phyloP scores from a whole-genome alignment of 2,888 invertebrate species.

The Cabera pusaria region DNA sequence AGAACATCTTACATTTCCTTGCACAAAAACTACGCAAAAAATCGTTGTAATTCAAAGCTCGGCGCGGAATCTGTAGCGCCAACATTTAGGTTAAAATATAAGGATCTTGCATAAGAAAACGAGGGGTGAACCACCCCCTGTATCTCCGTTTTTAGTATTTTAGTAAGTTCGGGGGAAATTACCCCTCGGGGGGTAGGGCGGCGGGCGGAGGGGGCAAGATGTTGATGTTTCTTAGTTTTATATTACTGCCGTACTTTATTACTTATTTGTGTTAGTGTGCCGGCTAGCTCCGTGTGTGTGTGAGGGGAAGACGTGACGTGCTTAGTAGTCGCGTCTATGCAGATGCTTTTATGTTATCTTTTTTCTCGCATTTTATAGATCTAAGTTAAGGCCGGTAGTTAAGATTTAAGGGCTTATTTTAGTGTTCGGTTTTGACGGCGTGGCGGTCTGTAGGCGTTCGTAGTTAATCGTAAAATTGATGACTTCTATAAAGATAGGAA shows the following conservation, averaged over 20 bases:
- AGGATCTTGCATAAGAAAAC: conserved; percentile 83
- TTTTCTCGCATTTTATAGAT: conserved; percentile 38
- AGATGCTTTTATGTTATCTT: conserved; percentile 54
- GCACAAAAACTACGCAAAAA: conserved; percentile 34
- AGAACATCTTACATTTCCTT: conserved; percentile 20
- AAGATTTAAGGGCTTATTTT: conserved; percentile 37
- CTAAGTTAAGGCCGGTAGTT: conserved; percentile 36
- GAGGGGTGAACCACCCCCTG: conserved; percentile 64
- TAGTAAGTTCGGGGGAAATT: conserved; percentile 82
- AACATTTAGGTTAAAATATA: conserved; percentile 82
- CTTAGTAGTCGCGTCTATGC: conserved; percentile 58
- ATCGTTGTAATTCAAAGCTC: conserved; percentile 39
- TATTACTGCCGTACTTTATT: conserved; percentile 82
- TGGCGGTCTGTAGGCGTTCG: conserved; percentile 26
- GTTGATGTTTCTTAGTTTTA: conserved; percentile 84
- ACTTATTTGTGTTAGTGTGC: conserved; percentile 78
- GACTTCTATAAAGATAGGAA: conserved; percentile 36
- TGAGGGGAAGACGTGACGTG: conserved; percentile 49
- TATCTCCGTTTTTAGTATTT: conserved; percentile 84
- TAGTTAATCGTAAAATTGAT: conserved; percentile 36
- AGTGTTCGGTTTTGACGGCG: conserved; percentile 33
- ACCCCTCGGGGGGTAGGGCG: conserved; percentile 56
- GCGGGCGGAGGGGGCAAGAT: conserved; percentile 63
- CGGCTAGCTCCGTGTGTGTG: conserved; percentile 50
- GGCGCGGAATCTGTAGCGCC: conserved; percentile 40